These are phyloP conservation scores for Colius striatus DNA, from an alignment of 2,113 vertebrate species.

Conservation along the genomic window DNA sequence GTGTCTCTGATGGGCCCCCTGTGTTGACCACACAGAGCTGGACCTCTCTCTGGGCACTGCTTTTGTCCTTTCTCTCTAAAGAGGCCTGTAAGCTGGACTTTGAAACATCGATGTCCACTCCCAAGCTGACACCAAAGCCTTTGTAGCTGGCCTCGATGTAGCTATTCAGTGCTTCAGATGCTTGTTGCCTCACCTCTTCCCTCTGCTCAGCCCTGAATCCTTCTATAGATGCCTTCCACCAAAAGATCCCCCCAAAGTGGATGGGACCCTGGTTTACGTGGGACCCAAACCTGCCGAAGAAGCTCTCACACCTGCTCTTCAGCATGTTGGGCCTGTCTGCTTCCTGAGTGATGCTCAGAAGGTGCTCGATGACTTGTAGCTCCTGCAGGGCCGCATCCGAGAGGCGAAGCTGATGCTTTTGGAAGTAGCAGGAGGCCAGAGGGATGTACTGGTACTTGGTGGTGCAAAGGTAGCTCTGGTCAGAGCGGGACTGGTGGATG, in stretches of 20 bases:
- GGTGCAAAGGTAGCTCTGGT: slow-evolving; percentile 54
- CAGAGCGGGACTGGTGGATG: neutral
- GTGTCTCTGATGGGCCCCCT: slow-evolving; percentile 56
- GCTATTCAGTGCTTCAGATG: neutral
- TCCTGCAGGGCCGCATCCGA: slow-evolving; percentile 56
- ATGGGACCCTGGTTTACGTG: slow-evolving; percentile 68
- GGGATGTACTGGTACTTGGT: slow-evolving; percentile 62
- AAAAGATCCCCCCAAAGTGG: slow-evolving; percentile 76
- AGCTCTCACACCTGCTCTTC: neutral
- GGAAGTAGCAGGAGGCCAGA: slow-evolving; percentile 68
- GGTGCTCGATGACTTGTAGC: slow-evolving; percentile 49
- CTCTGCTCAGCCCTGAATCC: slow-evolving; percentile 26
- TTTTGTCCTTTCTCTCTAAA: neutral
- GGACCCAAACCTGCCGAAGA: slow-evolving; percentile 75
- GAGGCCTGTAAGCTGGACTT: neutral
- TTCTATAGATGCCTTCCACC: slow-evolving; percentile 64
- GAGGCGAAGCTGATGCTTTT: slow-evolving; percentile 52
- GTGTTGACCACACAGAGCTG: slow-evolving; percentile 19
- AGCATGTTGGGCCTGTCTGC: neutral
- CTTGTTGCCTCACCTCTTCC: slow-evolving; percentile 21
- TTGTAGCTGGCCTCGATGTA: neutral
- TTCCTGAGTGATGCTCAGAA: neutral
- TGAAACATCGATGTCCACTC: rapidly evolving
- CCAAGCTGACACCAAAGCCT: rapidly evolving
- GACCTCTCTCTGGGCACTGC: neutral